Evolutionary conservation across 2,113 vertebrate genomes (phyloP), one percentile per base, ranked within the genome.

Genomic region (Pluvialis apricaria): DNA sequence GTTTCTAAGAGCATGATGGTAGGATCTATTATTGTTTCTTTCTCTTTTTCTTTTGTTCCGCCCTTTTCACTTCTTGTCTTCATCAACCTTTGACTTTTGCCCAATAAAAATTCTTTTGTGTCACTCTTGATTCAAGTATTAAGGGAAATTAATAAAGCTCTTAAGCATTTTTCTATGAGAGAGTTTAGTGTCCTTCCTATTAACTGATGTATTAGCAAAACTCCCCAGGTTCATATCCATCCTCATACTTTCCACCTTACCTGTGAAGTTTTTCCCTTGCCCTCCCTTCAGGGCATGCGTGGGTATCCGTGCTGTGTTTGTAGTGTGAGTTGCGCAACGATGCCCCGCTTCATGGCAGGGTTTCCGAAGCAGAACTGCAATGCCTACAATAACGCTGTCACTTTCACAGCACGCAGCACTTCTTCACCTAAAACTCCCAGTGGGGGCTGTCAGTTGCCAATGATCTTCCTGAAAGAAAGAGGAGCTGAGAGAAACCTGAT

Each of bases 321-420:
- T 19, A 21, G 55, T 0, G 0, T 8, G 62, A 40, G 32, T 13
- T 36, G 22, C 1, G 6, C 58, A n/a, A 3, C 1, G 9, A 64
- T 29, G 54, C 29, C n/a, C 10, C 18, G 24, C 17, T 19, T 38
- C 54, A n/a, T 1, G 25, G 18, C 64, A 25, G 13, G 9, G 26
- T 8, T 55, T 83, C 84, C 55, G 61, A 51, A 62, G 71, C 60
- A 62, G 79, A 73, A 55, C 54, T 21, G n/a, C 76, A 81, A 57
- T 10, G 52, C 42, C 60, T 58, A 10, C 1, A 1, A 2, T 10
- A 42, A n/a, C 3, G 14, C 40, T 14, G 29, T 36, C 61, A 12
- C 66, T 91, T 61, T 11, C 61, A 58, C 34, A 90, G 70, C 34
- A 40, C 49, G 45, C 40, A 62, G 42, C 61, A n/a, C 58, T 65